phyloP scores from a whole-genome alignment of 2,888 invertebrate species.

The Ochropacha duplaris region DNA sequence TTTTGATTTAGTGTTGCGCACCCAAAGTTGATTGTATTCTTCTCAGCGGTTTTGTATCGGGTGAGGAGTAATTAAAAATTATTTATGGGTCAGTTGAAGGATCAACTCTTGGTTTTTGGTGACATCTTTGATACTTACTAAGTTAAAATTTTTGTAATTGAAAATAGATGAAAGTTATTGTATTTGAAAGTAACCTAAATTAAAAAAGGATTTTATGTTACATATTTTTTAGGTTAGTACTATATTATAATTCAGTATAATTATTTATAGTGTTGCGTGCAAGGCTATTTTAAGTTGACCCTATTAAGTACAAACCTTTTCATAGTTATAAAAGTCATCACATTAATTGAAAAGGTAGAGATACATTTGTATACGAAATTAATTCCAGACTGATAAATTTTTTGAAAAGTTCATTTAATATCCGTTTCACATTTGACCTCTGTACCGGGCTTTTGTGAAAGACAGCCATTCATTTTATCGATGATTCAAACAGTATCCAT shows the following conservation, averaged over 20 bases:
- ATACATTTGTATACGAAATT: constrained; percentile 7
- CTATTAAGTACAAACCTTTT: not conserved
- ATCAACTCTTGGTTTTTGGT: constrained; percentile 11
- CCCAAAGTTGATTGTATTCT: constrained; percentile 70
- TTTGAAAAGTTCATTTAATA: constrained; percentile 45
- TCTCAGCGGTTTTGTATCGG: constrained; percentile 70
- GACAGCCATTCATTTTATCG: constrained; percentile 64
- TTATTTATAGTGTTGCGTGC: no score
- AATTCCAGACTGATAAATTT: constrained; percentile 20
- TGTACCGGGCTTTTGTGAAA: constrained; percentile 52
- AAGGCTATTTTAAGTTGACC: not conserved
- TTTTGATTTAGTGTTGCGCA: constrained; percentile 78
- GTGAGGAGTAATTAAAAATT: constrained; percentile 69
- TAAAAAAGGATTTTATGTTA: no score
- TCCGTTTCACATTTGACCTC: constrained; percentile 49
- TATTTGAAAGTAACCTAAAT: no score
- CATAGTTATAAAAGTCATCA: not conserved
- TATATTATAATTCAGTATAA: no score
- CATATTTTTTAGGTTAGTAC: no score
- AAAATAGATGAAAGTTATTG: no score
- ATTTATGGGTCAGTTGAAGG: constrained; percentile 30
- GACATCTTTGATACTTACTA: constrained; percentile 1
- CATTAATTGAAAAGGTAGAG: constrained; percentile 1
- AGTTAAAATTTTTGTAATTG: no score
- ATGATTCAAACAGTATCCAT: constrained; percentile 61